Conservation (phyloP, 1,140 invertebrate genomes). For the Apis dorsata region DNA sequence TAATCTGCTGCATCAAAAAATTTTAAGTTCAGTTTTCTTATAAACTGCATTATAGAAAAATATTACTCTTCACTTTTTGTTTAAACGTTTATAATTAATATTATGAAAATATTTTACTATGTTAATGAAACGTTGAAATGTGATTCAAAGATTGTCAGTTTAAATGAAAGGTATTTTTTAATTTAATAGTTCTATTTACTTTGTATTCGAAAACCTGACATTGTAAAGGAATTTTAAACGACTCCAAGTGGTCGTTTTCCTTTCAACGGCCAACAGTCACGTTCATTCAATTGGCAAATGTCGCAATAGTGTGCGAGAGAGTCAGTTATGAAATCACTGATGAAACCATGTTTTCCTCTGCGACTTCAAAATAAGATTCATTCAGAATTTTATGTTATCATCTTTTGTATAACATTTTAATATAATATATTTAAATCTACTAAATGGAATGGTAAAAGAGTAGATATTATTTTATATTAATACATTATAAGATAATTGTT, state of each 20-base stretch:
- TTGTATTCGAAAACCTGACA: background rate
- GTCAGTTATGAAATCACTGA: slow-evolving; percentile 26
- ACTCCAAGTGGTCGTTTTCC: background rate
- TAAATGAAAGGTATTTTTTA: background rate
- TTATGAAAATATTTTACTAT: background rate
- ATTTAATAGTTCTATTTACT: too few species aligned
- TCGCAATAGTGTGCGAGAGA: slow-evolving; percentile 12
- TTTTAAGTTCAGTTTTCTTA: background rate
- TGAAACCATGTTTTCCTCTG: slow-evolving; percentile 15
- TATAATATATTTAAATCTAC: too few species aligned
- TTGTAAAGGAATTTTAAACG: slow-evolving; percentile 30
- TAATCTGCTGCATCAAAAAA: too few species aligned
- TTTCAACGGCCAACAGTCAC: background rate
- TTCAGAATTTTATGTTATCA: slow-evolving; percentile 1
- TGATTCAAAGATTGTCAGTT: background rate
- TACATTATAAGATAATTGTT: too few species aligned
- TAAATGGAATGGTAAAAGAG: too few species aligned
- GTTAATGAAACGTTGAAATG: background rate
- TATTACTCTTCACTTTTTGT: background rate
- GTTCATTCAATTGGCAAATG: slow-evolving; percentile 31
- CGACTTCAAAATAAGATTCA: slow-evolving; percentile 13
- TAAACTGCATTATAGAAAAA: background rate
- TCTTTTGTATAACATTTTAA: background rate
- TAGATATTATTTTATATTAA: too few species aligned
- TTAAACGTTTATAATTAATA: background rate